Base-by-base conservation (phyloP, 2,113 vertebrate species). In the Hepsetus odoe region DNA sequence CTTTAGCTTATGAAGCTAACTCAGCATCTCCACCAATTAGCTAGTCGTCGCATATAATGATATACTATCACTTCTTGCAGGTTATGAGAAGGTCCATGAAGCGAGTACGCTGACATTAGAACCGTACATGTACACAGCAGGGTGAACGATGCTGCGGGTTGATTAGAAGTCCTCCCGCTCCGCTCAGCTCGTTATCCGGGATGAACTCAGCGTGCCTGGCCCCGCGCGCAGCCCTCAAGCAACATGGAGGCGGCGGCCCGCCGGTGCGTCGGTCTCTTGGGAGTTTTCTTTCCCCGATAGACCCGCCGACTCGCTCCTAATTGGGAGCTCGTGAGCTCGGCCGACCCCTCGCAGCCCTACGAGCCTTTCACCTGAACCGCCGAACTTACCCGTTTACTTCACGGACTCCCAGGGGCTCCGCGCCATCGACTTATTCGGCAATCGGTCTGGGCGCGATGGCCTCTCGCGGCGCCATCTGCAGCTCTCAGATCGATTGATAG, bases 401-500 rank as follows among this genome's bases (percentile, higher is more conserved):
- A 10, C 33, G 35, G n/a, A 58, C 44, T 65, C 62, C 72, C 40
- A 20, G 56, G 62, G 73, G 82, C 82, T 84, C 66, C 78, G 86
- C 82, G 77, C 90, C 84, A 93, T 93, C 92, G 92, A 93, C 91
- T 90, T 88, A 87, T 93, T 93, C 91, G 89, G 93, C 77, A 90
- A 92, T 94, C 92, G 92, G 92, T 93, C 87, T 72, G 84, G 61
- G 38, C 30, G 74, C 72, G 85, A 79, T 89, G 3, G 58, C 82
- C 89, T 82, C 80, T 72, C 83, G 79, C 86, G 64, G 76, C 92
- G 88, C 90, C 92, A 94, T 94, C 93, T 93, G 92, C 86, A 76
- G 85, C 90, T 93, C 93, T 91, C 91, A 90, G 92, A 93, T 93
- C 93, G 93, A 94, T 94, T 94, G 93, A 92, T 92, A 91, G 81